These are phyloP conservation scores for Aphelocoma coerulescens DNA, from an alignment of 2,113 vertebrate species.

Conservation along the genomic window DNA sequence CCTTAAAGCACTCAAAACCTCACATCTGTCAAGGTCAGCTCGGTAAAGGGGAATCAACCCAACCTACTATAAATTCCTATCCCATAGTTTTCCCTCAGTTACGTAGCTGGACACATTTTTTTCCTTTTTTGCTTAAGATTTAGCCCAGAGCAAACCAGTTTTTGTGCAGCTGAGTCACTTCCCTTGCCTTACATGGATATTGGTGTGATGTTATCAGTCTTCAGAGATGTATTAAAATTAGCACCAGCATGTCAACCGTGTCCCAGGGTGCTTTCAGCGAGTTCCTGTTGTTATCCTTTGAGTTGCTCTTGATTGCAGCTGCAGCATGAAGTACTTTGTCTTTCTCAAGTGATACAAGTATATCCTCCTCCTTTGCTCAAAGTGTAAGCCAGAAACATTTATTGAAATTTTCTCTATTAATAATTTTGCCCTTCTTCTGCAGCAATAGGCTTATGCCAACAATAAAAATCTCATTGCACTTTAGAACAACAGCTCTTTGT, in stretches of 20 bases:
- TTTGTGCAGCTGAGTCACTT: neutral
- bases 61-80: neutral
- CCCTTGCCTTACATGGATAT: neutral
- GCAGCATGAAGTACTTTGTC: constrained; percentile 16
- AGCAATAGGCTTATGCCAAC: neutral
- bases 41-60: neutral
- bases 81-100: neutral
- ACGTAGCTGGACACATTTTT: neutral
- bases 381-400: constrained; percentile 17
- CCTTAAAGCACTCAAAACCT: neutral
- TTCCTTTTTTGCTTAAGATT: neutral
- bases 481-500: neutral
- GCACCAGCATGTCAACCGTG: neutral
- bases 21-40: neutral
- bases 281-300: constrained; percentile 28
- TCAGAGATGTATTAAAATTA: neutral
- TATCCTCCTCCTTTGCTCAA: neutral
- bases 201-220: neutral
- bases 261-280: neutral
- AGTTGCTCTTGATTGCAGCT: constrained; percentile 29
- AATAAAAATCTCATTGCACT: neutral
- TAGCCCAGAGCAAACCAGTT: neutral
- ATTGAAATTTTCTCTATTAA: neutral
- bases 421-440: neutral
- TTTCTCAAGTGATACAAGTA: constrained; percentile 19